Base-by-base conservation (phyloP, 2,113 vertebrate genomes). In the Tragelaphus buxtoni region DNA sequence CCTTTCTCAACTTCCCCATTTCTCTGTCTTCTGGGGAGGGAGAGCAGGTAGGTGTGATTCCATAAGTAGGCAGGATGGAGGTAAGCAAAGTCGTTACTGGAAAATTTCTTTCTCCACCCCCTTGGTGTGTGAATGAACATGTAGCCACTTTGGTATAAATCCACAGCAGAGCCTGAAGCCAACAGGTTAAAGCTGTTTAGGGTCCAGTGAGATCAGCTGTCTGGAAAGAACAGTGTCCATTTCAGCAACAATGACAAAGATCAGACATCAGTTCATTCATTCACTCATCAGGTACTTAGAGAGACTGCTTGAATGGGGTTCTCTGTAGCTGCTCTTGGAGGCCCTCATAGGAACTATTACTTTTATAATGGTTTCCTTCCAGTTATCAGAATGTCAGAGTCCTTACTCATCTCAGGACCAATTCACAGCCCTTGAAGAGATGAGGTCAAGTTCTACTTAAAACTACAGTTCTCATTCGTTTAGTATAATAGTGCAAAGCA, bases 91-190 rank as follows among this genome's bases (percentile, higher is more conserved):
- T 10, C 53, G 63, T 28, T 79, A 28, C 16, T 92, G 84, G 90
- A 96, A 92, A 80, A 77, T 55, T 24, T 20, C 5, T 32, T 26
- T 84, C 60, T 88, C 96, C n/a, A 26, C 80, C 51, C 81, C 89
- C 60, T 93, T 4, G 81, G 61, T 88, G 79, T 93, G 84, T 47
- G 65, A 76, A 86, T 51, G 35, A 88, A 83, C 96, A 97, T 30
- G 76, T 88, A 95, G 81, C 45, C 42, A 35, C 79, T 79, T 84
- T 74, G 30, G 28, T 61, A 55, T 88, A 94, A 93, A 91, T 55
- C 69, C 55, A 90, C 35, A 81, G 42, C 84, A 56, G 35, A 86
- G 18, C 32, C 28, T 1, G 5, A 91, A 90, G 74, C 82, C 86
- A 90, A 77, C 14, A 61, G 24, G 79, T 85, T 76, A 77, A 47